phyloP scores from a whole-genome alignment of 2,797 vertebrate species.

The Gymnoscopelus microlampas region DNA sequence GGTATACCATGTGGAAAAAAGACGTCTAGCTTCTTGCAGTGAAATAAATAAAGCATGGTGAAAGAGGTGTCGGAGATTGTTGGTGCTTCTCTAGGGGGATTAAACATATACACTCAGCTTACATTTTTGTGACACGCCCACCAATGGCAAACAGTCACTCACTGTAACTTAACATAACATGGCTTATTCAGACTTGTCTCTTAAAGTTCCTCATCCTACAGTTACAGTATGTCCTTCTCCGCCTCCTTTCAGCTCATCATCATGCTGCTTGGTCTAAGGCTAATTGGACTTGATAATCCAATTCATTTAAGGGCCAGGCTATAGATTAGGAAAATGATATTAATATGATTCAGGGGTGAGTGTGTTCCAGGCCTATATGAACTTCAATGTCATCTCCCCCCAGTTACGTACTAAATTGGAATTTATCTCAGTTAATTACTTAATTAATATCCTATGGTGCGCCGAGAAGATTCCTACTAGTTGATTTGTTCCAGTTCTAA shows the following conservation, averaged over 20 bases:
- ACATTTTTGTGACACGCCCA: too few relatives aligned
- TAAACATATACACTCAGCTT: too few relatives aligned
- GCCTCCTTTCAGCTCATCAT: constrained; percentile 14
- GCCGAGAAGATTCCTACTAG: constrained; percentile 76
- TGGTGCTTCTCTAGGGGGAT: too few relatives aligned
- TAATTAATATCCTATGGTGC: constrained; percentile 86
- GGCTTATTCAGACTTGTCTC: too few relatives aligned
- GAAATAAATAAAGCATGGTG: too few relatives aligned
- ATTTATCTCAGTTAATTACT: constrained; percentile 85
- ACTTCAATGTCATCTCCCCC: constrained; percentile 82
- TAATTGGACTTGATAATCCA: constrained; percentile 70
- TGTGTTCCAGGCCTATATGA: constrained; percentile 71
- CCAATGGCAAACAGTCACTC: too few relatives aligned
- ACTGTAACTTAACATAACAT: too few relatives aligned
- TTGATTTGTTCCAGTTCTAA: constrained; percentile 84
- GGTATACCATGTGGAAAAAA: too few relatives aligned
- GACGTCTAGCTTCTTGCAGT: too few relatives aligned
- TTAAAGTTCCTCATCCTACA: too few relatives aligned
- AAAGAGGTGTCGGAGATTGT: too few relatives aligned
- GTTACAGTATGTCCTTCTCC: constrained; percentile 11
- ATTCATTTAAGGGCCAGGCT: constrained; percentile 57
- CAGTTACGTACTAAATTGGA: constrained; percentile 83
- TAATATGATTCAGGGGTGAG: constrained; percentile 72
- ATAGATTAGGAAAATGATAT: constrained; percentile 70
- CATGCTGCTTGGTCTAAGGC: constrained; percentile 65